Percentiles rank a stretch among this genome's conserved stretches.
Evolutionary conservation across 1,140 invertebrate species (phyloP).

Genomic region (Muscidifurax raptorellus): DNA sequence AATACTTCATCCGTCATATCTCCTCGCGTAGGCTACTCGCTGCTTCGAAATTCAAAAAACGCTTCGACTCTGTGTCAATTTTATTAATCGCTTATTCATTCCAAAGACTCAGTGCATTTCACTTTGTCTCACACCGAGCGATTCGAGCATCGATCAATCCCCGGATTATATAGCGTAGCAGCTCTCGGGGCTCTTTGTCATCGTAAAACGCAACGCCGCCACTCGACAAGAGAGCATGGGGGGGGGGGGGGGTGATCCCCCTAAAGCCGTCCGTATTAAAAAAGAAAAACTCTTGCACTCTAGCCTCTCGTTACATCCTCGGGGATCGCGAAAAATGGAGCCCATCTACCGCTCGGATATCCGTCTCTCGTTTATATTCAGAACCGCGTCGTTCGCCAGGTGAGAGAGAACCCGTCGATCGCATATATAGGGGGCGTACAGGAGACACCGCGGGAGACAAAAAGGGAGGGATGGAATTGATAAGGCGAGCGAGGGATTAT

Average conservation of each 20-base stretch:
- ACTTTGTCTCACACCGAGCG: background rate
- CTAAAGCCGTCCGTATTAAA: background rate
- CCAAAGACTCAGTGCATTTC: background rate
- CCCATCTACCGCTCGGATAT: constrained; percentile 2
- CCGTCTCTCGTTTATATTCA: constrained; percentile 32
- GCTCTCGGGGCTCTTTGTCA: background rate
- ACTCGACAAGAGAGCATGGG: background rate
- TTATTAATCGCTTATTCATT: background rate
- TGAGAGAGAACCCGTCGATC: background rate
- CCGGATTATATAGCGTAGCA: background rate
- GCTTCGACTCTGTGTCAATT: background rate
- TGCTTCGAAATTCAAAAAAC: no score
- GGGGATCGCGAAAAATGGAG: background rate
- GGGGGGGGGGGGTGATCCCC: background rate
- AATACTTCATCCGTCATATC: no score
- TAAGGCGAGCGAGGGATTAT: constrained; percentile 21
- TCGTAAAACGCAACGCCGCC: background rate
- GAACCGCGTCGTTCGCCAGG: constrained; percentile 3
- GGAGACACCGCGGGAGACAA: background rate
- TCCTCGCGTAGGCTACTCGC: no score
- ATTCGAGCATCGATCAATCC: background rate
- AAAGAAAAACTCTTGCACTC: background rate
- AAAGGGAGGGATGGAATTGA: constrained; percentile 25
- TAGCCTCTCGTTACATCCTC: background rate
- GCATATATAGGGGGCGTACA: background rate